Percentiles rank a stretch among this genome's conserved stretches.
Conservation (phyloP, 1,140 invertebrate genomes). For the Drosophila santomea region DNA sequence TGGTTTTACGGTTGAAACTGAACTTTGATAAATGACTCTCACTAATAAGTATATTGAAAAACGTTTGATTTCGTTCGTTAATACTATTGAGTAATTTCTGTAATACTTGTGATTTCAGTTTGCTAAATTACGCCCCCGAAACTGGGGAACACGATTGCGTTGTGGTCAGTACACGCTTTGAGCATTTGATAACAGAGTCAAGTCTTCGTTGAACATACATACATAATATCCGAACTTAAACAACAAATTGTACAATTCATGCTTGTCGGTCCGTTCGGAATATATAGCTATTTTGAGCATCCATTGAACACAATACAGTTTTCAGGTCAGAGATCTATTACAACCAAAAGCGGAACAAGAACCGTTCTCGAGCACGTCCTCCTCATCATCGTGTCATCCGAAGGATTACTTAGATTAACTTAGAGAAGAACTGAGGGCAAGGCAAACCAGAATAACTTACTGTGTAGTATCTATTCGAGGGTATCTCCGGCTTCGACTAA, state of each 20-base stretch:
- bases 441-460: slow-evolving; percentile 2
- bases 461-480: slow-evolving; percentile 1
- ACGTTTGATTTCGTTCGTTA: slow-evolving; percentile 61
- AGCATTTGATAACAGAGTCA: slow-evolving; percentile 44
- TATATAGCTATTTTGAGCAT: slow-evolving; percentile 62
- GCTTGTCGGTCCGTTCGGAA: slow-evolving; percentile 20
- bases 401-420: slow-evolving; percentile 3
- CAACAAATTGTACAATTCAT: slow-evolving; percentile 39
- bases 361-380: slow-evolving; percentile 13
- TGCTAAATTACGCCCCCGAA: slow-evolving; percentile 28
- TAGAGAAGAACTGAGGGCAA: slow-evolving; percentile 11
- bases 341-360: slow-evolving; percentile 51
- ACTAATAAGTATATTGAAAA: slow-evolving; percentile 65
- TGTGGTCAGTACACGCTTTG: slow-evolving; percentile 60
- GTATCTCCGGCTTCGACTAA: slow-evolving; percentile 46
- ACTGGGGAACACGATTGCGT: slow-evolving; percentile 38
- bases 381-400: neutral
- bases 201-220: slow-evolving; percentile 57
- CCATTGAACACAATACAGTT: slow-evolving; percentile 70
- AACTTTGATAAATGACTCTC: slow-evolving; percentile 48
- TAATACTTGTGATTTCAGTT: slow-evolving; percentile 44
- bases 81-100: slow-evolving; percentile 71
- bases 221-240: slow-evolving; percentile 24
- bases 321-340: slow-evolving; percentile 53
- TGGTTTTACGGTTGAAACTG: slow-evolving; percentile 41